phyloP scores from a whole-genome alignment of 2,113 vertebrate genomes.

The Sminthopsis crassicaudata region DNA sequence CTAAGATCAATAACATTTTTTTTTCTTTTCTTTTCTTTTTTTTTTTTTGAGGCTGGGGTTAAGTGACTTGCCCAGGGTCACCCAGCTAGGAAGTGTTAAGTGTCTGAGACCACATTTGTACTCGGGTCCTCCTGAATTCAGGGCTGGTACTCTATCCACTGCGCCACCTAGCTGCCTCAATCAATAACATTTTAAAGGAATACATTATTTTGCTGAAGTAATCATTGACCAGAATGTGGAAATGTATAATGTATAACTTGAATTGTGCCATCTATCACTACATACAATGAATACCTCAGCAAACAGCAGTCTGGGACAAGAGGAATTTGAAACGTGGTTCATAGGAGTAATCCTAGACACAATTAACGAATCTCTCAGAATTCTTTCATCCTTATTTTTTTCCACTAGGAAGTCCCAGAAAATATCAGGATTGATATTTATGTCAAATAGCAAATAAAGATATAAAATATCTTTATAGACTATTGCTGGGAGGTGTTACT shows the following conservation, averaged over 20 bases:
- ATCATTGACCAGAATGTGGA: background rate
- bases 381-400: background rate
- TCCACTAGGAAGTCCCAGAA: background rate
- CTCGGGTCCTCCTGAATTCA: too few relatives aligned
- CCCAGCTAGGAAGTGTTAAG: too few relatives aligned
- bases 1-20: background rate
- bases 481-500: background rate
- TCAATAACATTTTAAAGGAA: background rate
- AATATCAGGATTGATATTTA: background rate
- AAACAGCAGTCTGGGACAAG: background rate
- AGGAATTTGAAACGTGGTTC: background rate
- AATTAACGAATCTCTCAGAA: background rate
- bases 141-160: too few relatives aligned
- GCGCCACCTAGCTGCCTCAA: too few relatives aligned
- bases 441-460: too few relatives aligned
- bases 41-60: too few relatives aligned
- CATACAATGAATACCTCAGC: background rate
- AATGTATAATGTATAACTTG: background rate
- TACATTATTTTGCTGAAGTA: background rate
- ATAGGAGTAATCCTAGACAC: background rate
- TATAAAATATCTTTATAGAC: background rate
- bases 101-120: too few relatives aligned
- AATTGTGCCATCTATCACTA: background rate
- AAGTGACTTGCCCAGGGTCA: too few relatives aligned
- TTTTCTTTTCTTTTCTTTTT: too few relatives aligned